Evolutionary conservation across 2,797 vertebrate species (phyloP).

Genomic region (Rhyacichthys aspro): DNA sequence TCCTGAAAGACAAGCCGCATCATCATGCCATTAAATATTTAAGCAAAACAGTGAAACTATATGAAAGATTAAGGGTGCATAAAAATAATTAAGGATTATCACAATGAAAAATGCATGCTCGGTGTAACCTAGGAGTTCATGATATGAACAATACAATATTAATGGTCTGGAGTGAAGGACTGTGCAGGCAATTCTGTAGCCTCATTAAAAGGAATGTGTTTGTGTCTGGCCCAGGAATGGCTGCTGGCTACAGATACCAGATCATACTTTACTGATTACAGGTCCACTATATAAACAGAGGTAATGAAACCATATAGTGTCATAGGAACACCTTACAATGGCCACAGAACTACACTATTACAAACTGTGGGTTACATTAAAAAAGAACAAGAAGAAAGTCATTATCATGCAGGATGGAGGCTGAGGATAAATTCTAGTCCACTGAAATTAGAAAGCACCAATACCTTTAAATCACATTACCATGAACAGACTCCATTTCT

Average conservation of each 20-base stretch:
- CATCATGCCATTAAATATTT: conserved; percentile 78
- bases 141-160: conserved; percentile 82
- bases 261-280: conserved; percentile 66
- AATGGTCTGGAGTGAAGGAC: conserved; percentile 72
- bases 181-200: conserved; percentile 59
- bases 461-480: conserved; percentile 77
- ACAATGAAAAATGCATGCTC: conserved; percentile 80
- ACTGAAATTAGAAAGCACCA: conserved; percentile 69
- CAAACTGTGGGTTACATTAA: neutral
- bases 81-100: conserved; percentile 82
- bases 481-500: conserved; percentile 66
- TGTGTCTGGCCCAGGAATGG: conserved; percentile 57
- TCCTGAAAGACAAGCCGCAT: conserved; percentile 71
- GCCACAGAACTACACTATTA: conserved; percentile 2
- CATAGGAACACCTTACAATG: neutral
- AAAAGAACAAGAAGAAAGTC: conserved; percentile 2
- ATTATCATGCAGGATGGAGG: conserved; percentile 64
- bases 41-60: conserved; percentile 79
- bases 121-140: conserved; percentile 80
- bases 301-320: conserved; percentile 52
- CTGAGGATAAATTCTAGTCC: conserved; percentile 57
- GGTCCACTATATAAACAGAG: conserved; percentile 60
- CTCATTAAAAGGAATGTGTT: conserved; percentile 74
- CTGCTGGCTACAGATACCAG: conserved; percentile 71
- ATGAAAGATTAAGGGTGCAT: conserved; percentile 80